These are phyloP conservation scores for Meriones psammophilus DNA, from an alignment of 2,797 vertebrate species.

Conservation along the genomic window DNA sequence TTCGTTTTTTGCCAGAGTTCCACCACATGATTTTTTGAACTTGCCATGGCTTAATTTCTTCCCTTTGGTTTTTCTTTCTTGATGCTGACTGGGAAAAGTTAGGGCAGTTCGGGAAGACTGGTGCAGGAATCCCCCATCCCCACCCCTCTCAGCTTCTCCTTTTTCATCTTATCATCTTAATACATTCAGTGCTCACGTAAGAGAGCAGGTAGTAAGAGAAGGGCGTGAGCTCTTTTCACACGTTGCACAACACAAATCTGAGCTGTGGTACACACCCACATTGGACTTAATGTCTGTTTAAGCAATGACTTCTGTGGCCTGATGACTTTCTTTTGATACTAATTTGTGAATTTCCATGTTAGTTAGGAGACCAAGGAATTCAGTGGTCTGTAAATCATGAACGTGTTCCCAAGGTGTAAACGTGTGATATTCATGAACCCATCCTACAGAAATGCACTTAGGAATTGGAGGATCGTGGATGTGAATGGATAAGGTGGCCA, in stretches of 20 bases:
- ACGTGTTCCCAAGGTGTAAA: neutral
- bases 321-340: neutral
- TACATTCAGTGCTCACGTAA: neutral
- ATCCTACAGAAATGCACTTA: neutral
- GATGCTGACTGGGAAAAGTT: constrained; percentile 33
- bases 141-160: neutral
- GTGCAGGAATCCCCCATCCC: neutral
- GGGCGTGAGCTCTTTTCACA: neutral
- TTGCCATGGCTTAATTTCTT: neutral
- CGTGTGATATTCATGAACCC: neutral
- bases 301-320: neutral
- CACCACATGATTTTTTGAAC: neutral
- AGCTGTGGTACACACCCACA: neutral
- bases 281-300: neutral
- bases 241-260: too few relatives aligned
- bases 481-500: neutral
- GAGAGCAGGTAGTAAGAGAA: fast-evolving
- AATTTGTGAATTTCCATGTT: neutral
- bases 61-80: constrained; percentile 3
- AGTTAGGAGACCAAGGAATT: neutral
- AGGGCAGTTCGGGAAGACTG: neutral
- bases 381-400: neutral
- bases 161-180: neutral
- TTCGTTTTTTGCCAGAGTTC: constrained; percentile 45
- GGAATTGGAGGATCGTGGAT: neutral